Conservation (phyloP, 1,140 invertebrate species). For the Pteromalus puparum region DNA sequence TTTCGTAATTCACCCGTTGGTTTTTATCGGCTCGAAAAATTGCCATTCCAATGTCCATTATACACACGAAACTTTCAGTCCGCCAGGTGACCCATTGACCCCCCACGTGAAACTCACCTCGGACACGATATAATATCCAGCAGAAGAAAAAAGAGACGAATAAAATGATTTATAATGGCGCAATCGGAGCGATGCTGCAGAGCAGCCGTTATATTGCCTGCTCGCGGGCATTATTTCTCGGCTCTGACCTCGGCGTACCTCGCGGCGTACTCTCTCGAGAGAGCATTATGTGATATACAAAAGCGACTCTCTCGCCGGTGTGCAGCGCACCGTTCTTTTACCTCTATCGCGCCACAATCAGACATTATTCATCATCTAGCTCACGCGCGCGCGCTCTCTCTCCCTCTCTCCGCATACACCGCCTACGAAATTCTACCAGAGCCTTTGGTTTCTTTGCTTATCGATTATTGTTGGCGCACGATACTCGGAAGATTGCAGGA, state of each 20-base stretch:
- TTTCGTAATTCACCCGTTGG: neutral
- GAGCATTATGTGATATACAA: neutral
- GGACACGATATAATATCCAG: slow-evolving; percentile 39
- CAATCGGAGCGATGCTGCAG: slow-evolving; percentile 66
- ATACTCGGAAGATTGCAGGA: neutral
- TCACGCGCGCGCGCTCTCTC: neutral
- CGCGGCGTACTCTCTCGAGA: no score
- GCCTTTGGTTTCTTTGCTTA: neutral
- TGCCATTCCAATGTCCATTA: neutral
- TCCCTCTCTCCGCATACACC: neutral
- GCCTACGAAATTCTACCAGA: neutral
- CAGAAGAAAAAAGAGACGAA: slow-evolving; percentile 32
- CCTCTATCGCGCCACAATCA: neutral
- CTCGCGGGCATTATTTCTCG: slow-evolving; percentile 64
- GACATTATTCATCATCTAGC: slow-evolving; percentile 20
- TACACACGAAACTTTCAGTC: neutral
- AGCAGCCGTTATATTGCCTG: slow-evolving; percentile 64
- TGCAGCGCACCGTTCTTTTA: neutral
- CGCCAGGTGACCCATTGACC: slow-evolving; percentile 60
- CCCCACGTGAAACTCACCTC: slow-evolving; percentile 58
- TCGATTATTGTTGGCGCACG: neutral
- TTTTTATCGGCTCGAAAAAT: neutral
- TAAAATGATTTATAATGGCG: slow-evolving; percentile 69
- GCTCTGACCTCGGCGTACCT: slow-evolving; percentile 60
- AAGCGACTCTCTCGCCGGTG: neutral